These are phyloP conservation scores for Melanaphis sacchari DNA, from an alignment of 1,140 invertebrate species.

Conservation along the genomic window DNA sequence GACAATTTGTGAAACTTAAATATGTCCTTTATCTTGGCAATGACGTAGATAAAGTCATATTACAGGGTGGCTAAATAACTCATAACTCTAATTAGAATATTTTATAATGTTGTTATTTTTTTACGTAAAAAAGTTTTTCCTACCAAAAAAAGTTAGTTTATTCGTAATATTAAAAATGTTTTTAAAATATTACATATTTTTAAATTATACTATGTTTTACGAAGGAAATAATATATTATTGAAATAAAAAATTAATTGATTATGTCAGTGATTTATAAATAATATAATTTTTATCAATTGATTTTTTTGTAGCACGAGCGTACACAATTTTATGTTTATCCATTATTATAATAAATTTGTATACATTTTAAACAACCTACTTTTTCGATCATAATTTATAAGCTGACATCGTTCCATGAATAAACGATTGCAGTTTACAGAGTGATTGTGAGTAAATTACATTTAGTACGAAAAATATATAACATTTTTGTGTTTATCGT, in stretches of 20 bases:
- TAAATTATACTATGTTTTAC: neutral
- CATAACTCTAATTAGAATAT: neutral
- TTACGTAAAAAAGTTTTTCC: neutral
- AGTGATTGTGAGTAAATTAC: neutral
- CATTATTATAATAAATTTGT: neutral
- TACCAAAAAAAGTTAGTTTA: neutral
- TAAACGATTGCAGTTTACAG: neutral
- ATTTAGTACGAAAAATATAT: neutral
- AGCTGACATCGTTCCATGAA: neutral
- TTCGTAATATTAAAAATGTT: neutral
- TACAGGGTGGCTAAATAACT: neutral
- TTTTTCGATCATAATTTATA: neutral
- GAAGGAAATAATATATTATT: neutral
- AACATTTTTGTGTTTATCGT: neutral
- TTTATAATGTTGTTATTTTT: neutral
- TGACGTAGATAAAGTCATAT: neutral
- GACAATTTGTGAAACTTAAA: slow-evolving; percentile 29
- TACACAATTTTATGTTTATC: neutral
- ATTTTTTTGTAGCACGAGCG: neutral
- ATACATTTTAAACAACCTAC: neutral
- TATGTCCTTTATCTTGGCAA: neutral
- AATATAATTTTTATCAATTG: neutral
- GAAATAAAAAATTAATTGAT: neutral
- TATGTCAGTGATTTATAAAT: neutral
- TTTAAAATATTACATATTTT: neutral